These are phyloP conservation scores for Pyrochroa serraticornis DNA, from an alignment of 2,888 invertebrate genomes.

Conservation along the genomic window DNA sequence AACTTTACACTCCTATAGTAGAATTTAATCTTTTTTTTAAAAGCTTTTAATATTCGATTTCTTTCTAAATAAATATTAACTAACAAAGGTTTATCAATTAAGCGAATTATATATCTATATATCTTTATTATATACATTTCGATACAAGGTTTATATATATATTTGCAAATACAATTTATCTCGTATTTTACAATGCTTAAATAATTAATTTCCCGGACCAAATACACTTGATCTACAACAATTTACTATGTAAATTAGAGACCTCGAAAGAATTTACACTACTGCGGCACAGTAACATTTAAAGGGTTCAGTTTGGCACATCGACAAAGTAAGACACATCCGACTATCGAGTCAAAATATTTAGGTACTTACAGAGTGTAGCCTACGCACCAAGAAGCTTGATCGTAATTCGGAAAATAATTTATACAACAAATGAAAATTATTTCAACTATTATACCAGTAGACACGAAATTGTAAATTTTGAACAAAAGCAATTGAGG, in stretches of 20 bases:
- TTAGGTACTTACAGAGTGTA: constrained; percentile 14
- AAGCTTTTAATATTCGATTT: constrained; percentile 15
- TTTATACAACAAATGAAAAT: constrained; percentile 32
- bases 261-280: constrained; percentile 1
- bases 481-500: too few species aligned
- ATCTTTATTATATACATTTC: constrained; percentile 31
- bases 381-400: constrained; percentile 9
- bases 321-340: constrained; percentile 26
- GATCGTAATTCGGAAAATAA: constrained; percentile 6
- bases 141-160: constrained; percentile 29
- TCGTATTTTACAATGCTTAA: constrained; percentile 20
- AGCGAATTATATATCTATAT: constrained; percentile 24
- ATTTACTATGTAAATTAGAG: constrained; percentile 6
- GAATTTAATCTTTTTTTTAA: constrained; percentile 20
- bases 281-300: background rate
- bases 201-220: constrained; percentile 16
- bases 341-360: background rate
- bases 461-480: too few species aligned
- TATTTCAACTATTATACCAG: constrained; percentile 3
- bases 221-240: constrained; percentile 22
- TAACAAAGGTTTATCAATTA: background rate
- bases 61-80: constrained; percentile 3
- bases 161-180: constrained; percentile 25
- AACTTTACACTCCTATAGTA: constrained; percentile 11
- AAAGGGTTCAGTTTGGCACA: constrained; percentile 27